phyloP scores from a whole-genome alignment of 1,140 invertebrate genomes.

The Thereuonema tuberculata region DNA sequence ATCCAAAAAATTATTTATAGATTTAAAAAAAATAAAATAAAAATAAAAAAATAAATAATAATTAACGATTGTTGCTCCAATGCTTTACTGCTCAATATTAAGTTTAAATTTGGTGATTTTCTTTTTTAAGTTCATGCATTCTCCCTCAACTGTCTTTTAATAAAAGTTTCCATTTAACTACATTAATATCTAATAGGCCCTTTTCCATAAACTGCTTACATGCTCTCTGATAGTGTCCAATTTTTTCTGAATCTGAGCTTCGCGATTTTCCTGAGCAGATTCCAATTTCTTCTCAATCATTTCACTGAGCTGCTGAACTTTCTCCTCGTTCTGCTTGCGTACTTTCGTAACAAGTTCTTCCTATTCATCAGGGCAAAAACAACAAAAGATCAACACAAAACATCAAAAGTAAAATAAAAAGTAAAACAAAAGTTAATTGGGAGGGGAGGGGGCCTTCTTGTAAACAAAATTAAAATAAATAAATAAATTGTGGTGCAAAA shows the following conservation, averaged over 20 bases:
- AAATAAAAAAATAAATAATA: background rate
- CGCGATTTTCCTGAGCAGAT: conserved; percentile 56
- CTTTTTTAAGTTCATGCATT: too few relatives aligned
- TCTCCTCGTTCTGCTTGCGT: conserved; percentile 46
- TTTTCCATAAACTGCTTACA: conserved; percentile 42
- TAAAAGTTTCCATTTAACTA: background rate
- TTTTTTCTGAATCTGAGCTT: conserved; percentile 63
- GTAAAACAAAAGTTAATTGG: too few relatives aligned
- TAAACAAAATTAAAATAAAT: too few relatives aligned
- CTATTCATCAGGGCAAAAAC: conserved; percentile 18
- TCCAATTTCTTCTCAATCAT: conserved; percentile 57
- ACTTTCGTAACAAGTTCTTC: conserved; percentile 48
- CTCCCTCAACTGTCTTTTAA: background rate
- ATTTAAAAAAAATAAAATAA: background rate
- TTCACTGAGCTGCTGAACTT: conserved; percentile 37
- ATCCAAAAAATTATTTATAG: too few relatives aligned
- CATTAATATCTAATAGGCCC: background rate
- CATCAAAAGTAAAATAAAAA: background rate
- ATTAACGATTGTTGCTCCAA: background rate
- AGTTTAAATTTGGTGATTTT: too few relatives aligned
- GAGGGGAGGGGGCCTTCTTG: too few relatives aligned
- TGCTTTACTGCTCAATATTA: background rate
- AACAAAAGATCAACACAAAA: background rate
- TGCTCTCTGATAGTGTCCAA: conserved; percentile 62
- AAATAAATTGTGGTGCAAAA: too few relatives aligned